Conservation (phyloP, 2,888 invertebrate species). For the Scaeva pyrastri region DNA sequence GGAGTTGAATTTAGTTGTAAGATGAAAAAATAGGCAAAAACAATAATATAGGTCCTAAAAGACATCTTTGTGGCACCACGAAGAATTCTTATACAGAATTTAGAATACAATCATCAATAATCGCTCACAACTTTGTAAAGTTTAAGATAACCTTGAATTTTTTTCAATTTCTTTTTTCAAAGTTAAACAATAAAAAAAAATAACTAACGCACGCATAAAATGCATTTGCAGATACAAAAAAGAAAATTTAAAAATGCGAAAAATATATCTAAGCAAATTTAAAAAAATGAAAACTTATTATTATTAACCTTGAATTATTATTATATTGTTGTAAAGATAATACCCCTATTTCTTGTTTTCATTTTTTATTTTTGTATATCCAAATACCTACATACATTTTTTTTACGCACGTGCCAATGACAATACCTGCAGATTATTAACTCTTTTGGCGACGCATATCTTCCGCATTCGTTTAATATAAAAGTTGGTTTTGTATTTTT, state of each 20-base stretch:
- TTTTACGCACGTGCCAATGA: conserved; percentile 62
- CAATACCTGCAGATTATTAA: conserved; percentile 48
- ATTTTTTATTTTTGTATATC: neutral
- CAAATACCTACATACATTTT: neutral
- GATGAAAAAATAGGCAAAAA: no score
- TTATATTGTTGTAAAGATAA: neutral
- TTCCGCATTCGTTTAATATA: conserved; percentile 68
- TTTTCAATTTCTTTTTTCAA: no score
- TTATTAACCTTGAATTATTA: conserved; percentile 2
- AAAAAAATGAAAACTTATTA: neutral
- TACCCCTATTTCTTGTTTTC: conserved; percentile 14
- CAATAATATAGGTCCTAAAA: no score
- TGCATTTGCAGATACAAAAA: no score
- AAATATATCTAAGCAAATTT: neutral
- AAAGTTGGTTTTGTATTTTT: conserved; percentile 30
- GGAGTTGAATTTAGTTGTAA: no score
- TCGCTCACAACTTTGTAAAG: no score
- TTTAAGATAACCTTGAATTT: no score
- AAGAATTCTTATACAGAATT: no score
- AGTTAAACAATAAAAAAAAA: no score
- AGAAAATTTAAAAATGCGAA: neutral
- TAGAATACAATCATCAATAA: no score
- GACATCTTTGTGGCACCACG: no score
- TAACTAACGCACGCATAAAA: no score
- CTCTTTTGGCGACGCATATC: conserved; percentile 54